A percentile compares a stretch with the other conserved stretches of the same genome.
These are phyloP conservation scores for Tangara arthus DNA, from an alignment of 2,797 vertebrate species.

Conservation along the genomic window DNA sequence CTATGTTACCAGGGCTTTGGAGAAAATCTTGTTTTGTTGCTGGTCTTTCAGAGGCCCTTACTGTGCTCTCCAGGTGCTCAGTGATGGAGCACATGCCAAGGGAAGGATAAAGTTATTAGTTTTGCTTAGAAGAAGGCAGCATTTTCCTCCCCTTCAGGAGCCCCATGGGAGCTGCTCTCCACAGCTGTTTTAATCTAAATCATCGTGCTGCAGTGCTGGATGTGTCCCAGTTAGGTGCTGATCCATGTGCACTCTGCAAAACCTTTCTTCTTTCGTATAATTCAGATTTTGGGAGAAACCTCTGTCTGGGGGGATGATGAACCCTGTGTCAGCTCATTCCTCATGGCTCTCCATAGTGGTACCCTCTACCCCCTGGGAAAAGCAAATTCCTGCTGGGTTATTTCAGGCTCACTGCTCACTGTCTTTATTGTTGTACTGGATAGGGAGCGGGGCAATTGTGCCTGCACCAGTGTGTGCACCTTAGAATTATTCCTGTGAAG, in stretches of 20 bases:
- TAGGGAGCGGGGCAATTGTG: not conserved
- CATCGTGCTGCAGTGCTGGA: not conserved
- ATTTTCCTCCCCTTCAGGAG: not conserved
- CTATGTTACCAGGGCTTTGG: not conserved
- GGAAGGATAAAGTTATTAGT: not conserved
- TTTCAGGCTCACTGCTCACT: not conserved
- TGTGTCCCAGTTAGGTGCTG: not conserved
- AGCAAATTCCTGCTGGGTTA: not conserved
- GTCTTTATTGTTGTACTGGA: not conserved
- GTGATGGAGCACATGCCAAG: not conserved
- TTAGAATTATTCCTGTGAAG: not conserved
- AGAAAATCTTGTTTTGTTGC: not conserved
- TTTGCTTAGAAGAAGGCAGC: not conserved
- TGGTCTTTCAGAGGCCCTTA: not conserved
- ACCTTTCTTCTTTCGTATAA: accelerated
- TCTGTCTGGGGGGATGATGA: not conserved
- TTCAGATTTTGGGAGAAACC: accelerated
- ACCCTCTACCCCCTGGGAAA: not conserved
- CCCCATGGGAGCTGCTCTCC: not conserved
- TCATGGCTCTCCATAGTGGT: not conserved
- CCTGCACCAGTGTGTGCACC: no score
- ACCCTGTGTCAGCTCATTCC: accelerated
- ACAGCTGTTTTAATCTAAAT: not conserved
- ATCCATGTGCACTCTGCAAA: not conserved
- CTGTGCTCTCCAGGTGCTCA: not conserved